These are phyloP conservation scores for Drosophila cardini DNA, from an alignment of 1,140 invertebrate genomes.

Conservation along the genomic window DNA sequence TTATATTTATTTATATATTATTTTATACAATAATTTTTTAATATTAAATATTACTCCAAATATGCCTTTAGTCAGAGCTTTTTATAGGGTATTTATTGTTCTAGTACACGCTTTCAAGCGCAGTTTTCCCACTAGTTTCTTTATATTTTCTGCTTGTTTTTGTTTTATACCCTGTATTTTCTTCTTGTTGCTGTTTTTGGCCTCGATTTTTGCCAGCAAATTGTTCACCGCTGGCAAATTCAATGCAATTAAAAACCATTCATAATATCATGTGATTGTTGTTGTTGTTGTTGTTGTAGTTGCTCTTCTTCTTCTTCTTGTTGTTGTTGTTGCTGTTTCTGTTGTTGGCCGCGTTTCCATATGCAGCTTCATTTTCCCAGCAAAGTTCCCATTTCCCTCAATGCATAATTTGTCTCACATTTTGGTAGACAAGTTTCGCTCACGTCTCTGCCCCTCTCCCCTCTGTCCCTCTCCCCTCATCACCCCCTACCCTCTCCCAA, in stretches of 20 bases:
- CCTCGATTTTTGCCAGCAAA: conserved; percentile 57
- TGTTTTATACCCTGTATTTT: background rate
- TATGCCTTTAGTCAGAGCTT: too few species aligned
- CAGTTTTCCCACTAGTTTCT: background rate
- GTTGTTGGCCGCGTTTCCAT: conserved; percentile 41
- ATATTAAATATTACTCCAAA: too few species aligned
- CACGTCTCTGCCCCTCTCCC: too few species aligned
- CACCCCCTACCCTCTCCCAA: background rate
- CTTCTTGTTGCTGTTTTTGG: conserved; percentile 17
- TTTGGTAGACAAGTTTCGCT: background rate
- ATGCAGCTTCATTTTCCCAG: conserved; percentile 34
- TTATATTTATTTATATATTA: too few species aligned
- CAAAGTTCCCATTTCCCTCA: background rate
- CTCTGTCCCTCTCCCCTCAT: background rate
- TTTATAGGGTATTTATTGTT: background rate
- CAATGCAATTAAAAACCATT: conserved; percentile 82
- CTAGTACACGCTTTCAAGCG: background rate
- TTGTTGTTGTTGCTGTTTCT: background rate
- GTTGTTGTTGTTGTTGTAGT: background rate
- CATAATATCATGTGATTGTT: conserved; percentile 52
- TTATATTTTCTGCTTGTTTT: conserved; percentile 13
- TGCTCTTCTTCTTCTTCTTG: background rate
- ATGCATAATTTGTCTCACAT: conserved; percentile 32
- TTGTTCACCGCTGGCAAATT: conserved; percentile 57
- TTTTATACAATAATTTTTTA: too few species aligned